Evolutionary conservation across 2,113 vertebrate species (phyloP).

Genomic region (Eulemur rufifrons): DNA sequence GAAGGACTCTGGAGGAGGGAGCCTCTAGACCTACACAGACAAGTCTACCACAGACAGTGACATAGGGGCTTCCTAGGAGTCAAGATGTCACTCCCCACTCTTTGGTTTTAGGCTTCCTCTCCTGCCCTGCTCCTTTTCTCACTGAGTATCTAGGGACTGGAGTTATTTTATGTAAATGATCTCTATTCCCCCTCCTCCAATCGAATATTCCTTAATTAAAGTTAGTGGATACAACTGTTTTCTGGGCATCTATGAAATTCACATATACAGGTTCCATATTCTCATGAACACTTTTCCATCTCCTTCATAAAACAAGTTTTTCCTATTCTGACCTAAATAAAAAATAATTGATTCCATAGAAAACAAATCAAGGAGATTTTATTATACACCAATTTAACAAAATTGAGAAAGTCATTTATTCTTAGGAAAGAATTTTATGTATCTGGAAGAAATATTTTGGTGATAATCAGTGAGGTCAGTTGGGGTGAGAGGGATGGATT

Average conservation of each 20-base stretch:
- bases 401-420: conserved; percentile 39
- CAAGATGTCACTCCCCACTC: neutral
- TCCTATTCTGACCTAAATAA: conserved; percentile 45
- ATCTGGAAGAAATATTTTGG: conserved; percentile 15
- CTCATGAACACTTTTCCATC: neutral
- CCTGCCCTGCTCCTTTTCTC: neutral
- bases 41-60: neutral
- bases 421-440: conserved; percentile 30
- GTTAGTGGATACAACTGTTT: neutral
- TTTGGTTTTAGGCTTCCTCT: neutral
- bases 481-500: too few relatives aligned
- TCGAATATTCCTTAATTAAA: neutral
- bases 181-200: neutral
- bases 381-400: conserved; percentile 42
- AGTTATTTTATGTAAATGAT: conserved; percentile 16
- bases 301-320: conserved; percentile 40
- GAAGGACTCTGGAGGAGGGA: neutral
- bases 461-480: neutral
- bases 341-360: conserved; percentile 40
- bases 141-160: neutral
- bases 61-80: neutral
- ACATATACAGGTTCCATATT: neutral
- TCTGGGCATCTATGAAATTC: neutral
- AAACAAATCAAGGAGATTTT: conserved; percentile 49
- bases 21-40: neutral